Conservation (phyloP, 2,888 invertebrate species). For the Melinopterus prodromus region DNA sequence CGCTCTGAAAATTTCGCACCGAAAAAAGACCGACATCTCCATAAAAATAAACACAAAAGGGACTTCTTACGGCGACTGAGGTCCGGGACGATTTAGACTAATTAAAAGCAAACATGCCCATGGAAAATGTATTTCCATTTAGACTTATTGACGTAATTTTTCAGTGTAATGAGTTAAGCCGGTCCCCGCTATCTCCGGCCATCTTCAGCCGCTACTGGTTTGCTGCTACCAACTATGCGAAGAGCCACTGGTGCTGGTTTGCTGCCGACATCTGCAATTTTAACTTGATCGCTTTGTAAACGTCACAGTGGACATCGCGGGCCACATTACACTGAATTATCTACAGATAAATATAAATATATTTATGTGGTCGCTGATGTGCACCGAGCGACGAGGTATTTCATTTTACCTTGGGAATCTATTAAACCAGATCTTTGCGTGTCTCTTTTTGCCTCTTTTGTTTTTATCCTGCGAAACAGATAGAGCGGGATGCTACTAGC, state of each 20-base stretch:
- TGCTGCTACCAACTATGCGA: slow-evolving; percentile 46
- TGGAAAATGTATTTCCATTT: slow-evolving; percentile 53
- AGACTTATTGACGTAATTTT: slow-evolving; percentile 53
- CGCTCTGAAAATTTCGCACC: background rate
- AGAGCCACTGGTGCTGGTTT: slow-evolving; percentile 12
- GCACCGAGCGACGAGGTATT: slow-evolving; percentile 27
- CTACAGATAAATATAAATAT: slow-evolving; percentile 47
- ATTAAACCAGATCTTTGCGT: slow-evolving; percentile 23
- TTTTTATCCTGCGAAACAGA: slow-evolving; percentile 6
- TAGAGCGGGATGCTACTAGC: background rate
- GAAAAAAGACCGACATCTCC: background rate
- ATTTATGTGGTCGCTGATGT: slow-evolving; percentile 19
- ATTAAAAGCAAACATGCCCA: slow-evolving; percentile 51
- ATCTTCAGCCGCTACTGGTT: slow-evolving; percentile 52
- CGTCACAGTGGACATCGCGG: slow-evolving; percentile 54
- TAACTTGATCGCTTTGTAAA: slow-evolving; percentile 54
- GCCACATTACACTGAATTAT: slow-evolving; percentile 55
- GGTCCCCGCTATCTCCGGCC: slow-evolving; percentile 47
- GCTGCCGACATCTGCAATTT: slow-evolving; percentile 44
- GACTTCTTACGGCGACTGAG: background rate
- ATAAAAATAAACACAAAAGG: background rate
- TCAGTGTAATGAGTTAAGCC: slow-evolving; percentile 53
- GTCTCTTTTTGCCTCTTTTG: slow-evolving; percentile 9
- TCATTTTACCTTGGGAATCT: slow-evolving; percentile 36
- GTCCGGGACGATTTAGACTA: slow-evolving; percentile 42